Percentiles rank a stretch among this genome's conserved stretches.
These are phyloP conservation scores for Peromyscus eremicus DNA, from an alignment of 2,797 vertebrate species.

Conservation along the genomic window DNA sequence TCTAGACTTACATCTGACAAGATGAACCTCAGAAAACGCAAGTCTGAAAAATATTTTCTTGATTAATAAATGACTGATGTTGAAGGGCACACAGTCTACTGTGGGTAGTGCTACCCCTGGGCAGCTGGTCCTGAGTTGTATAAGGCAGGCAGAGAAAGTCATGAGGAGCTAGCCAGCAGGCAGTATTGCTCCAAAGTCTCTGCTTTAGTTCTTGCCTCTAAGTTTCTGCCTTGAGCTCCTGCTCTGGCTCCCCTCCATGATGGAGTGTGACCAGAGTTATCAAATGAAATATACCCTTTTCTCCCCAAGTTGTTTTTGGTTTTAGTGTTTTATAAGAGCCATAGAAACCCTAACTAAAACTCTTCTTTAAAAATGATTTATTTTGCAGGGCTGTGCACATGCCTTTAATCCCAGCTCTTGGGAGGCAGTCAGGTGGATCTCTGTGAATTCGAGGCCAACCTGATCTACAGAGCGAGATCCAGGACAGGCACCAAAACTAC, in stretches of 20 bases:
- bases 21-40: not conserved
- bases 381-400: not conserved
- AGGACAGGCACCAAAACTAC: no score
- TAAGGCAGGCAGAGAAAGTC: not conserved
- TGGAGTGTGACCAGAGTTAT: not conserved
- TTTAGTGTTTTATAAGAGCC: not conserved
- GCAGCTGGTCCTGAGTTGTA: not conserved
- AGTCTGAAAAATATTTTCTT: not conserved
- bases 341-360: not conserved
- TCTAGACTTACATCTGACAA: not conserved
- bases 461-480: no score
- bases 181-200: not conserved
- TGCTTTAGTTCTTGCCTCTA: not conserved
- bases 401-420: no score
- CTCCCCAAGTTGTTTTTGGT: not conserved
- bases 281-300: not conserved
- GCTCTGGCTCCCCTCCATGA: not conserved
- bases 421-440: no score
- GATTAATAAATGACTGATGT: not conserved
- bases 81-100: not conserved
- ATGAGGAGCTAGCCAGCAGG: not conserved
- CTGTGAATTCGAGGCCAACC: no score
- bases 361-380: not conserved
- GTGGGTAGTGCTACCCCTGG: not conserved
- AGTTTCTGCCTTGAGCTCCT: no score